Base-by-base conservation (phyloP, 2,113 vertebrate species). In the Hypocryptadius cinnamomeus region DNA sequence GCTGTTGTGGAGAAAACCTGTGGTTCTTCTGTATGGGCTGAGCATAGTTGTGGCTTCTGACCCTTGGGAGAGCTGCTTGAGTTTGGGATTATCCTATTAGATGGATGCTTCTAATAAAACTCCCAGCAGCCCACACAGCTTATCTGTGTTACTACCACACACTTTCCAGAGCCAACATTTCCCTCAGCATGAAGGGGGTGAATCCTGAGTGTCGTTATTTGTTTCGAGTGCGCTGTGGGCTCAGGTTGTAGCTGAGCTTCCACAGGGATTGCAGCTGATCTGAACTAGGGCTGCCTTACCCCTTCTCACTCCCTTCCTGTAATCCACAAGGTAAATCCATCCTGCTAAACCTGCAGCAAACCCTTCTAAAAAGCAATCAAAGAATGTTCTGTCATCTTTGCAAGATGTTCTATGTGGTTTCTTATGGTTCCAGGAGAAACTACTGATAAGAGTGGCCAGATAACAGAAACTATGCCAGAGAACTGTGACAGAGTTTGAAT, bases 191-290 rank as follows among this genome's bases (percentile, higher is more conserved):
- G 6, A 79, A 64, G 68, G 0, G 15, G 45, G 18, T 47, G 56
- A 82, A 72, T 80, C 44, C 59, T 51, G 59, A 79, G 17, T 21
- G n/a, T n/a, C 69, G 51, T 65, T 8, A 0, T 37, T 90, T 0
- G 0, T 50, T 71, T 51, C 0, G 2, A 65, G 16, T 5, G 11
- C 4, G 0, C 31, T 30, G 33, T 1, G 3, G 57, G 11, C n/a
- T 80, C 56, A 40, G 47, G 27, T 25, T 47, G 48, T 53, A 48
- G 57, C 44, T 87, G 70, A 89, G 21, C 33, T 89, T 59, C 56
- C 53, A 64, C 30, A 40, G 39, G 31, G 44, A 39, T 16, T 47
- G 21, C 21, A 63, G 42, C 39, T 78, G 56, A 63, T 54, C 60
- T 50, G 51, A 78, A 59, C 40, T 7, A 23, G n/a, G 40, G 25